These are phyloP conservation scores for Anarrhichthys ocellatus DNA, from an alignment of 2,113 vertebrate genomes.

Conservation along the genomic window DNA sequence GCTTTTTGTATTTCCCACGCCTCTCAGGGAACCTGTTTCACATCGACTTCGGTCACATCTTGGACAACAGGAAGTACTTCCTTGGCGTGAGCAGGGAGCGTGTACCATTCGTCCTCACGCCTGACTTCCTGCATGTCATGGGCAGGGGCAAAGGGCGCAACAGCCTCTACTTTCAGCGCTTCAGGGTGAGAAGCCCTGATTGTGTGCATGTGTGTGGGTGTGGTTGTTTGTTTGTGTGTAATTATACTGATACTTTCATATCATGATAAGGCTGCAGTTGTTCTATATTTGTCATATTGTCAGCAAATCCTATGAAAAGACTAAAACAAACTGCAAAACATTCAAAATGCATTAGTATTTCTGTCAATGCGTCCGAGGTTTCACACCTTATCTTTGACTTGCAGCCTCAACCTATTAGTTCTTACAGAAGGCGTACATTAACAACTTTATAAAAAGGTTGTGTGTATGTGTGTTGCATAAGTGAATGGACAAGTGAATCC, in stretches of 20 bases:
- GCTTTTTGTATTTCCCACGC: not conserved
- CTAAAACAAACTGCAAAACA: not conserved
- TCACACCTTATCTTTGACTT: not conserved
- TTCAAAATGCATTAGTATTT: not conserved
- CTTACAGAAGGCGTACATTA: not conserved
- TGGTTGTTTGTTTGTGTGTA: not conserved
- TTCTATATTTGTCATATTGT: not conserved
- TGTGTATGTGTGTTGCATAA: too few species aligned
- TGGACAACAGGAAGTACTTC: conserved; percentile 85
- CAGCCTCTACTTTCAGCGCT: conserved; percentile 83
- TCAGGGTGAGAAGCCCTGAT: conserved; percentile 73
- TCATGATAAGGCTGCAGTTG: not conserved
- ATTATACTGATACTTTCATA: not conserved
- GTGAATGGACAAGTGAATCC: not conserved
- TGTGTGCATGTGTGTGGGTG: not conserved
- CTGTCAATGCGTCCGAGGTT: not conserved
- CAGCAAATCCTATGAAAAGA: not conserved
- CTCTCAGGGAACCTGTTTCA: conserved; percentile 85
- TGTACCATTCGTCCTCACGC: conserved; percentile 86
- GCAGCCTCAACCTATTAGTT: not conserved
- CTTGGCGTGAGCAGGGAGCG: conserved; percentile 83
- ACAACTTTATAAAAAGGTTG: not conserved
- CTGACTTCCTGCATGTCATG: conserved; percentile 87
- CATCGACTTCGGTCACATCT: conserved; percentile 87
- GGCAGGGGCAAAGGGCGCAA: conserved; percentile 75